These are phyloP conservation scores for Pegoplata infirma DNA, from an alignment of 2,888 invertebrate genomes.

Conservation along the genomic window DNA sequence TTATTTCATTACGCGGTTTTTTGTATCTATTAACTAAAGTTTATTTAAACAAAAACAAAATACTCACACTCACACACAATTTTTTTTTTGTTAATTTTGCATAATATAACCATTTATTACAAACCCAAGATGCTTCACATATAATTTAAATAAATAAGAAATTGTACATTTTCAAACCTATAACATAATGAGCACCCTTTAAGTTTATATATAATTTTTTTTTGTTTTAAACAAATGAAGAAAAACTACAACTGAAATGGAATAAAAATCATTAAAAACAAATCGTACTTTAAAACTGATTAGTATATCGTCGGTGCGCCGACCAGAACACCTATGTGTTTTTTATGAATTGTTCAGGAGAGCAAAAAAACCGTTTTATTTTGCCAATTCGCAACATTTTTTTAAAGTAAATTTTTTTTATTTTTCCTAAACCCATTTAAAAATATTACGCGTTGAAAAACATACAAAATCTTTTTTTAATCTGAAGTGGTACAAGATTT, in stretches of 20 bases:
- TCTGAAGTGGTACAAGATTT: too few relatives aligned
- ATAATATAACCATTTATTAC: slow-evolving; percentile 76
- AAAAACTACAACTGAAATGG: slow-evolving; percentile 20
- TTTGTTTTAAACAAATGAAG: slow-evolving; percentile 31
- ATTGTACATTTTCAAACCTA: slow-evolving; percentile 49
- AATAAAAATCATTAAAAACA: slow-evolving; percentile 72
- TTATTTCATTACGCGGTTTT: slow-evolving; percentile 40
- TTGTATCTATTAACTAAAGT: slow-evolving; percentile 4
- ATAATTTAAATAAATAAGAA: slow-evolving; percentile 73
- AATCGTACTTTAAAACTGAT: slow-evolving; percentile 74
- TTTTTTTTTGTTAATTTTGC: too few relatives aligned
- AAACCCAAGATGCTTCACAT: slow-evolving; percentile 67
- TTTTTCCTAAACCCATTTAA: too few relatives aligned
- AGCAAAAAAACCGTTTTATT: too few relatives aligned
- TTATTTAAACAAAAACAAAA: background rate
- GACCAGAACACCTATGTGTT: too few relatives aligned
- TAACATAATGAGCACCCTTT: slow-evolving; percentile 59
- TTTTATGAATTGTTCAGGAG: too few relatives aligned
- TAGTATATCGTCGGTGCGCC: too few relatives aligned
- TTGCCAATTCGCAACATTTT: too few relatives aligned
- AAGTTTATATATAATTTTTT: too few relatives aligned
- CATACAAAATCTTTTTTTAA: too few relatives aligned
- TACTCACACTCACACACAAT: slow-evolving; percentile 10
- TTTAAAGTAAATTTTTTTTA: too few relatives aligned
- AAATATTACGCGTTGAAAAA: too few relatives aligned